Percentiles rank a stretch among this genome's conserved stretches.
phyloP scores from a whole-genome alignment of 2,797 vertebrate genomes.

The Holocentrus rufus region DNA sequence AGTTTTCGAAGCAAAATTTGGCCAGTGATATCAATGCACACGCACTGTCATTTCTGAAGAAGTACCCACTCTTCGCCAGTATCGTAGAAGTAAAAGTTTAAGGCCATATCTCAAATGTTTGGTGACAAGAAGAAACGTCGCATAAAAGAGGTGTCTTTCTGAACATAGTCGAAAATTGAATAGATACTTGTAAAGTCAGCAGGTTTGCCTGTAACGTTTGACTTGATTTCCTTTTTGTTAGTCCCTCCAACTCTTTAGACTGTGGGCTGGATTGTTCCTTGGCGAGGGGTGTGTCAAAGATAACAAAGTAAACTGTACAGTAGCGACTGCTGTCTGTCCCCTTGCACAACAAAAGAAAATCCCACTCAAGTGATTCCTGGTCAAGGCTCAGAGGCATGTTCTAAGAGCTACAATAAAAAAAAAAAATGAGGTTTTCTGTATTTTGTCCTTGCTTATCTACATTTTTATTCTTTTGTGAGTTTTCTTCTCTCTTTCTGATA shows the following conservation, averaged over 20 bases:
- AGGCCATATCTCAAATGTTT: background rate
- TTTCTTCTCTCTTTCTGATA: background rate
- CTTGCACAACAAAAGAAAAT: conserved; percentile 1
- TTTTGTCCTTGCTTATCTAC: background rate
- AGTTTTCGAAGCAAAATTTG: background rate
- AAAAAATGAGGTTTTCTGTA: background rate
- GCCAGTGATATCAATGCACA: background rate
- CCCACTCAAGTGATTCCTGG: conserved; percentile 19
- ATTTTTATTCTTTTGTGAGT: background rate
- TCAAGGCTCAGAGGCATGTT: conserved; percentile 27
- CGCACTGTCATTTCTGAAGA: background rate
- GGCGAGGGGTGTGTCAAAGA: conserved; percentile 6
- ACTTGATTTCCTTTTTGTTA: conserved; percentile 6
- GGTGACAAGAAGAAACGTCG: background rate
- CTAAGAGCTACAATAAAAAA: conserved; percentile 3
- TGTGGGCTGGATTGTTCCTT: conserved; percentile 8
- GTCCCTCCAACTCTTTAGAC: background rate
- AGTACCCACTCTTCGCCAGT: no score
- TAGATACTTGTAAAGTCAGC: conserved; percentile 1
- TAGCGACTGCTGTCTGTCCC: conserved; percentile 23
- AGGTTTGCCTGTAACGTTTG: conserved; percentile 11
- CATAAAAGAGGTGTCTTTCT: background rate
- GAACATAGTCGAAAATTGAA: conserved; percentile 1
- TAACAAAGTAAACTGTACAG: conserved; percentile 11
- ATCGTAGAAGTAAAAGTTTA: background rate